Conservation (phyloP, 2,113 vertebrate genomes). For the Gymnobelideus leadbeateri region DNA sequence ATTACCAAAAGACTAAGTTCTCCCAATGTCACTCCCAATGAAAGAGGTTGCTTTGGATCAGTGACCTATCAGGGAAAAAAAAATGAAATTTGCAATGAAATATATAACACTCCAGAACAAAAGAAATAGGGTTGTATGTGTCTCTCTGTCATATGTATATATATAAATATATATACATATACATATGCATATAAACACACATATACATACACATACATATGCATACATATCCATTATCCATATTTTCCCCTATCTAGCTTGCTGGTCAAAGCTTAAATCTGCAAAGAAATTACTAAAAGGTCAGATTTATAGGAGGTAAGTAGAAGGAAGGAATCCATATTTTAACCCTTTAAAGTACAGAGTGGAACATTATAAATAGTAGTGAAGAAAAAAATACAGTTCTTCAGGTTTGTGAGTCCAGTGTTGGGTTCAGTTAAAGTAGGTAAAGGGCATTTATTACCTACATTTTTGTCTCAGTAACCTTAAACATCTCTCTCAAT, state of each 20-base stretch:
- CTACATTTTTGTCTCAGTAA: too few relatives aligned
- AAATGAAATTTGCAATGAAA: constrained; percentile 27
- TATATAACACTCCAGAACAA: not conserved
- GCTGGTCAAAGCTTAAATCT: not conserved
- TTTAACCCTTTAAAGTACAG: not conserved
- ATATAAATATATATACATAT: too few relatives aligned
- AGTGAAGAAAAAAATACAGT: not conserved
- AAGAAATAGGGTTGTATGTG: not conserved
- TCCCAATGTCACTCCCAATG: constrained; percentile 93
- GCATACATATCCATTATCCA: too few relatives aligned
- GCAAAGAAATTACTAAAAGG: not conserved
- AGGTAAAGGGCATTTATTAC: too few relatives aligned
- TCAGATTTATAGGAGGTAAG: not conserved
- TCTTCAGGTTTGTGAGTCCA: not conserved
- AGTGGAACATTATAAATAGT: not conserved
- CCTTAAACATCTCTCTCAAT: too few relatives aligned
- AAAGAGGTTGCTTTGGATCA: constrained; percentile 90
- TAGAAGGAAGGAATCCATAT: not conserved
- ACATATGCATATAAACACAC: too few relatives aligned
- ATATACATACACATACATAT: too few relatives aligned
- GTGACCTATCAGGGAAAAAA: constrained; percentile 86
- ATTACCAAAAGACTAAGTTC: constrained; percentile 96
- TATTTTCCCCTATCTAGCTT: not conserved
- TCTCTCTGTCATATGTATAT: too few relatives aligned
- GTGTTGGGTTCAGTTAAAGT: not conserved